Conservation (phyloP, 2,888 invertebrate genomes). For the Coelinius sp. region DNA sequence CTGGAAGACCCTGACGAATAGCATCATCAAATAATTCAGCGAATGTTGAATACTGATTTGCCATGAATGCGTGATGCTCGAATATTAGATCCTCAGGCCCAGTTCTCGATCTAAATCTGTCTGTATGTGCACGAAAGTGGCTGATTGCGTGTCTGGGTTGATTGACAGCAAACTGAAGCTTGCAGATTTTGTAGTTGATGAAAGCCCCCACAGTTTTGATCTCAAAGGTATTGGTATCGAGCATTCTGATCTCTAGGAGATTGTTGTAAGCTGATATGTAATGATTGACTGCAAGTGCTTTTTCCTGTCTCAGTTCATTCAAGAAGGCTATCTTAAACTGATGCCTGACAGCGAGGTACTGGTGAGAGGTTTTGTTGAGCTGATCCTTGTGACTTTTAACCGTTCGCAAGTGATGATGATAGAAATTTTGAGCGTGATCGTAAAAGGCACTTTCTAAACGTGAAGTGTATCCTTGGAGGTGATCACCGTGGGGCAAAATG, state of each 20-base stretch:
- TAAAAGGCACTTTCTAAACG: constrained; percentile 93
- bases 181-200: constrained; percentile 95
- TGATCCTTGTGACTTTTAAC: constrained; percentile 92
- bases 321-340: constrained; percentile 97
- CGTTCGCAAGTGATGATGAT: constrained; percentile 88
- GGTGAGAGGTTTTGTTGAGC: constrained; percentile 91
- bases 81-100: constrained; percentile 90
- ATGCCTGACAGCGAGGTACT: constrained; percentile 93
- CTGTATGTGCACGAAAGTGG: constrained; percentile 93
- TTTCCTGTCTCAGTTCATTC: constrained; percentile 93
- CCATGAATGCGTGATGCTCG: constrained; percentile 97
- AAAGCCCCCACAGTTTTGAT: constrained; percentile 95
- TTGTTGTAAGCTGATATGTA: constrained; percentile 92
- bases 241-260: constrained; percentile 88
- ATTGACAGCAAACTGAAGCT: constrained; percentile 89
- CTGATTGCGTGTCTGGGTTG: constrained; percentile 94
- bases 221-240: constrained; percentile 93
- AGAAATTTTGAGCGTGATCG: constrained; percentile 93
- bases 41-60: constrained; percentile 90
- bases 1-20: constrained; percentile 90
- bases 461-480: constrained; percentile 80
- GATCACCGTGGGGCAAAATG: constrained; percentile 92
- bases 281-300: constrained; percentile 87
- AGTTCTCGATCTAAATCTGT: constrained; percentile 84
- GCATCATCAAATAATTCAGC: constrained; percentile 98